Evolutionary conservation across 2,888 invertebrate genomes (phyloP), one percentile per base, ranked within the genome.

Genomic region (Heteromurus nitidus): DNA sequence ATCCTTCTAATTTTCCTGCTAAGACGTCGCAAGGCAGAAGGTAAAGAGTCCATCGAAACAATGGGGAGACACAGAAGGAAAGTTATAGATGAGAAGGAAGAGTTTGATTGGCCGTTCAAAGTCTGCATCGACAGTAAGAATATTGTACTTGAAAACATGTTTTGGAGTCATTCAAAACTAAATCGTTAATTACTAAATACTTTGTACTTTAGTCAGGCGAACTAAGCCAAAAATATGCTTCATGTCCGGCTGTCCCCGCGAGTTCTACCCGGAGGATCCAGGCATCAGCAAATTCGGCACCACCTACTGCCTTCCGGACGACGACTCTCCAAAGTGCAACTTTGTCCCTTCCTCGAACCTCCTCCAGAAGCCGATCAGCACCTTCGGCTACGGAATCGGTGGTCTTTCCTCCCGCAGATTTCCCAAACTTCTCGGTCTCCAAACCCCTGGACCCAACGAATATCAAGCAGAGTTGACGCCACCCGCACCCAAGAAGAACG

Each of bases 361-460:
- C 3, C 50, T 77, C 16, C 18, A 47, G 7, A 77, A 77, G 20
- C 82, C 82, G 3, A 65, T 82, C 9, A 82, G 82, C 24, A 16
- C 9, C 2, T 3, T 62, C 30, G 82, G 82, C 1, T 82, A 79
- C 74, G 79, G 82, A 28, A 82, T 82, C 26, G 82, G 82, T 7
- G 82, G 82, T 47, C 20, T 82, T 9, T 64, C 22, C 0, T 67
- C 50, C 9, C 47, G 50, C 16, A 42, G 82, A 5, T 82, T 82
- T 72, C n/a, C 73, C 0, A 55, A 28, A 18, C 22, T 22, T 18
- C 0, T 9, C 9, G 1, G 26, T 5, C 26, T 26, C 2, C 64
- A 36, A 20, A 70, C 53, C 5, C 80, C 80, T n/a, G 65, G 31
- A n/a, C 80, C 80, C n/a, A 58, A 26, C 13, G 50, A 7, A 20